Evolutionary conservation across 2,113 vertebrate species (phyloP), one percentile per base, ranked within the genome.

Genomic region (Corythornis madagascariensis): DNA sequence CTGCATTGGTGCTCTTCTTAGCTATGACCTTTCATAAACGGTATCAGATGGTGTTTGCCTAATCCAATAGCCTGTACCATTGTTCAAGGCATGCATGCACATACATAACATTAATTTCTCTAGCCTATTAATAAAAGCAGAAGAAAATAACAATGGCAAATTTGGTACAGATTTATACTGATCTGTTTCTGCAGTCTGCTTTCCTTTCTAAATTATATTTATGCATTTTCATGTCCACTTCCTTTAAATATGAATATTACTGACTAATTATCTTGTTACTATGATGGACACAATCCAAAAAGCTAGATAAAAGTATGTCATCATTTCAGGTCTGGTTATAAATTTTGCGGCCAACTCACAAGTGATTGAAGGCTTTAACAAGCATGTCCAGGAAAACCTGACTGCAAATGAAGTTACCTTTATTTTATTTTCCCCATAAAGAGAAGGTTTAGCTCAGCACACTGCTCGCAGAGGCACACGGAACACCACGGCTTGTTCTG

Each of bases 341-440:
- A 88, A 93, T 77, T 65, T 48, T 45, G 69, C 65, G 75, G 61
- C 53, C 42, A 26, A 93, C 17, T 64, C 87, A 74, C 40, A 77
- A 91, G 65, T 81, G 69, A 83, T 9, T 70, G 69, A 91, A 77
- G 82, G 72, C 33, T 61, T 93, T 78, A 95, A 86, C 71, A 80
- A 83, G 64, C 65, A 50, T 55, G 43, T 69, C 60, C 72, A 83
- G 89, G 81, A 77, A 77, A 93, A 83, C 63, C 74, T 74, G 83
- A 73, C 79, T 93, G 90, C 56, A 96, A 81, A 89, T 83, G 79
- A 94, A 94, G 79, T 81, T 93, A 83, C 88, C 89, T 77, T 75
- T 77, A 77, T 67, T 95, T 90, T 80, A 93, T 59, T 94, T 63
- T 11, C 28, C 42, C 61, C 84, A 64, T 52, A 75, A 95, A 95